phyloP scores from a whole-genome alignment of 2,888 invertebrate genomes.

The Flexamia atlantica region DNA sequence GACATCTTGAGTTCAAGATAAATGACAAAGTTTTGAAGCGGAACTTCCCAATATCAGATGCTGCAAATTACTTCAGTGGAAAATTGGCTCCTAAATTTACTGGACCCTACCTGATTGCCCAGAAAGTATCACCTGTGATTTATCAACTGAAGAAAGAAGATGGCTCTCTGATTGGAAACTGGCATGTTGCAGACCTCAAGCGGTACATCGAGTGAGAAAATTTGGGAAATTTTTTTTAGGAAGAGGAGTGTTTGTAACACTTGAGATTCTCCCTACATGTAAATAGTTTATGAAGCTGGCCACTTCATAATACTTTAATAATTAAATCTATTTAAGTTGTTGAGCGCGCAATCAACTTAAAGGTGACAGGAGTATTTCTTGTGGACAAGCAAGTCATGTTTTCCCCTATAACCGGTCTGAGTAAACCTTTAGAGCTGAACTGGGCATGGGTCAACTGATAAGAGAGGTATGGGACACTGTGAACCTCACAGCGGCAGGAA shows the following conservation, averaged over 20 bases:
- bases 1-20: constrained; percentile 41
- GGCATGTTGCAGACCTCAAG: constrained; percentile 65
- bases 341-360: too few species aligned
- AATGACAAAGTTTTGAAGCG: constrained; percentile 18
- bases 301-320: too few species aligned
- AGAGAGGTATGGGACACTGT: too few species aligned
- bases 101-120: constrained; percentile 63
- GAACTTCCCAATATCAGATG: constrained; percentile 61
- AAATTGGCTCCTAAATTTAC: constrained; percentile 66
- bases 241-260: constrained; percentile 31
- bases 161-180: constrained; percentile 58
- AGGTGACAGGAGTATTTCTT: too few species aligned
- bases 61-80: constrained; percentile 60
- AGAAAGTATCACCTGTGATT: constrained; percentile 63
- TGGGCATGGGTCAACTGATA: too few species aligned
- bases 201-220: constrained; percentile 20
- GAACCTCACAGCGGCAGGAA: too few species aligned
- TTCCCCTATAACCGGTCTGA: too few species aligned
- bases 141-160: constrained; percentile 63
- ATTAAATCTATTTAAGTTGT: too few species aligned
- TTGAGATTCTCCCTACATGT: not conserved
- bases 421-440: too few species aligned
- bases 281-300: not conserved
- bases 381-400: too few species aligned
- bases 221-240: constrained; percentile 40